Base-by-base conservation (phyloP, 2,113 vertebrate species). In the Lepus timidus region DNA sequence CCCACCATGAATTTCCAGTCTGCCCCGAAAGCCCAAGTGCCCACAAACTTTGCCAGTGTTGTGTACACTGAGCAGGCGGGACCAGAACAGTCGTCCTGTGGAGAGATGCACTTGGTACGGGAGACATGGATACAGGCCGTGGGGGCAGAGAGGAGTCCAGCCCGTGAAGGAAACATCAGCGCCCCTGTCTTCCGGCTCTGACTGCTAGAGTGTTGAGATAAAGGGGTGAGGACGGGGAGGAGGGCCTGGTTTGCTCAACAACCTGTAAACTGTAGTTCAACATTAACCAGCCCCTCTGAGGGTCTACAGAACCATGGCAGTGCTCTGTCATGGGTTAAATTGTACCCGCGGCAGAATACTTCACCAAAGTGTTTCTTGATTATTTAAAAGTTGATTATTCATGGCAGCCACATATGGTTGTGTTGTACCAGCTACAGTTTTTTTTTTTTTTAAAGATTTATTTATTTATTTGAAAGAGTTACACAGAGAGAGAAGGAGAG, bases 1-100 rank as follows among this genome's bases (percentile, higher is more conserved):
- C 0, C 7, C 7, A 2, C 0, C 1, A 0, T 16, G 16, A 79
- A 44, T 67, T 78, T 1, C 25, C 14, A 36, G 22, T 36, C 67
- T 31, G 17, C 33, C 61, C n/a, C 20, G 0, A 22, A 33, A 67
- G 44, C 70, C 10, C 2, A 49, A 75, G n/a, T 7, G 7, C n/a
- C 20, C 13, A 0, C 9, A 65, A 61, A 44, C 19, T 11, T 52
- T 16, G 17, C 39, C 6, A 4, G 39, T 20, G 39, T 12, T 51
- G 19, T 9, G 74, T 44, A 33, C 31, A 23, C 58, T 1, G 0
- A 49, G 6, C 44, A 86, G 68, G 20, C 16, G 29, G 65, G 11
- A 19, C 29, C 8, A n/a, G 64, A 33, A 36, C 2, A 7, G 3
- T 36, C 19, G 1, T 20, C 25, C 33, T 2, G 0, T 16, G 19